Evolutionary conservation across 2,888 invertebrate species (phyloP).

Genomic region (Metacarcinus magister): DNA sequence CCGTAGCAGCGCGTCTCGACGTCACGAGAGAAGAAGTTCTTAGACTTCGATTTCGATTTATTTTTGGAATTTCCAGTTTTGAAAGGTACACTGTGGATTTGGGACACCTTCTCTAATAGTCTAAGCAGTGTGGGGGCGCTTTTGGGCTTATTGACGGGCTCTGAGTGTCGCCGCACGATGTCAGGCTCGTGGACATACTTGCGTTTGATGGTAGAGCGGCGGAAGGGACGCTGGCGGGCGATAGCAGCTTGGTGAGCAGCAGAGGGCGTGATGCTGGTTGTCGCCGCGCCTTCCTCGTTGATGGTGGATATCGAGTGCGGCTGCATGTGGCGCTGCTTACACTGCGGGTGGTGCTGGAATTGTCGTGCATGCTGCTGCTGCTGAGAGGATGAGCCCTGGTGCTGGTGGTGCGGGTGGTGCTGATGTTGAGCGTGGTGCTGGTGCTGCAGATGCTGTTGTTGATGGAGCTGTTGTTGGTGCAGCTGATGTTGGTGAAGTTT

Average conservation of each 20-base stretch:
- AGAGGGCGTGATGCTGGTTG: slow-evolving; percentile 3
- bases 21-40: slow-evolving; percentile 57
- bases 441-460: slow-evolving; percentile 44
- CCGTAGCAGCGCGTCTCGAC: slow-evolving; percentile 65
- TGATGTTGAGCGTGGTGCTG: slow-evolving; percentile 57
- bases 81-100: slow-evolving; percentile 74
- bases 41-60: slow-evolving; percentile 42
- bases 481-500: slow-evolving; percentile 41
- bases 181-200: slow-evolving; percentile 64
- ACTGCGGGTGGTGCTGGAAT: slow-evolving; percentile 36
- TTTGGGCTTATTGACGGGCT: slow-evolving; percentile 71
- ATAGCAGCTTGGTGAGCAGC: slow-evolving; percentile 61
- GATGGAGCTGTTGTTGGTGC: slow-evolving; percentile 41
- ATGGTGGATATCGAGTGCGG: slow-evolving; percentile 51
- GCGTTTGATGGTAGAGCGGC: slow-evolving; percentile 59
- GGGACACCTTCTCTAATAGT: slow-evolving; percentile 76
- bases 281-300: slow-evolving; percentile 40
- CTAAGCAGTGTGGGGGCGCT: slow-evolving; percentile 68
- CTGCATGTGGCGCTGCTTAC: not conserved
- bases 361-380: slow-evolving; percentile 45
- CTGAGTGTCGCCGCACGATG: slow-evolving; percentile 57
- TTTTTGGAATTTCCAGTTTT: slow-evolving; percentile 58
- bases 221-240: slow-evolving; percentile 61
- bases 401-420: slow-evolving; percentile 57
- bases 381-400: not conserved